Base-by-base conservation (phyloP, 2,113 vertebrate species). In the Elephas maximus region DNA sequence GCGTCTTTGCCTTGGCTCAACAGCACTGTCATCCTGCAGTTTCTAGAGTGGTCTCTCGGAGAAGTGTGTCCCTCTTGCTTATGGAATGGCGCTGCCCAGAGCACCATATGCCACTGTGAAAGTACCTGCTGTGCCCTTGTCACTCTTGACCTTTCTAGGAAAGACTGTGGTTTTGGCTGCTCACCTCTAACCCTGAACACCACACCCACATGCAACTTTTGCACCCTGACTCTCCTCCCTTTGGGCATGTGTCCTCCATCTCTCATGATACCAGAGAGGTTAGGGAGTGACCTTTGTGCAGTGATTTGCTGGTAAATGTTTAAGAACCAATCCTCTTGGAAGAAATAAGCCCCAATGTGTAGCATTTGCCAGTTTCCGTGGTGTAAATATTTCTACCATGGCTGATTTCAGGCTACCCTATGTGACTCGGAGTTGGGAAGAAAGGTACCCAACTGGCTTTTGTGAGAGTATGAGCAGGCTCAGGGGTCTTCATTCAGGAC, bases 241-340 rank as follows among this genome's bases (percentile, higher is more conserved):
- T 94, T 81, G 48, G 45, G 9, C 80, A 33, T 44, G n/a, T 45
- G 20, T 2, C 5, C 2, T 24, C 1, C 17, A 6, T 71, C 17
- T 74, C 44, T 94, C 76, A 83, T 8, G 76, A 60, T 63, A 44
- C 44, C 26, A 41, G 37, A 92, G 85, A 83, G 18, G 44, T 62
- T 90, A 65, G 33, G 74, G 79, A 67, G 44, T 85, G 48, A 53
- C 51, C 65, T 95, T 88, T 85, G 62, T 76, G 33, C n/a, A 73
- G 30, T 67, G 4, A 1, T 37, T 85, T 73, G 26, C 33, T 79
- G n/a, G 18, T 37, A 71, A 67, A 84, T 60, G 79, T 83, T 83
- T 53, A 79, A 51, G 7, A 17, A 18, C 44, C 77, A 82, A 28
- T 33, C 12, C 57, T 77, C 33, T 2, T 20, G 28, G 17, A 9